These are phyloP conservation scores for Hesperia comma DNA, from an alignment of 2,888 invertebrate species.

Conservation along the genomic window DNA sequence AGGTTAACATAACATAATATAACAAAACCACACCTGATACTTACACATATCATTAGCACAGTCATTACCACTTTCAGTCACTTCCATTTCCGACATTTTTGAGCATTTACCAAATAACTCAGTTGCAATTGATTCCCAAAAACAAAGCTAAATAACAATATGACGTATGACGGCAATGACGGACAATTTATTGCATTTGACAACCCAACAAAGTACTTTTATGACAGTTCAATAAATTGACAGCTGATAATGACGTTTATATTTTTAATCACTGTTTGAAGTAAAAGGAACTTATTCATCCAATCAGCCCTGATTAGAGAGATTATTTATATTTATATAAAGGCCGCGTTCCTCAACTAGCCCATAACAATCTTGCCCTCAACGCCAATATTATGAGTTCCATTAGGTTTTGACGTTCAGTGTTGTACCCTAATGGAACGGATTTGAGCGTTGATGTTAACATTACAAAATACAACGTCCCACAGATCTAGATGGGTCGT, in stretches of 20 bases:
- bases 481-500: too few relatives aligned
- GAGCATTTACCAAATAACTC: constrained; percentile 41
- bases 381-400: too few relatives aligned
- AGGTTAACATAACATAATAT: constrained; percentile 30
- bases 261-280: not conserved
- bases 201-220: not conserved
- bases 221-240: constrained; percentile 10
- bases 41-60: constrained; percentile 76
- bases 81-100: constrained; percentile 79
- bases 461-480: too few relatives aligned
- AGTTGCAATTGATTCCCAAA: not conserved
- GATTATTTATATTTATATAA: too few relatives aligned
- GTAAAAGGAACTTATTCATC: too few relatives aligned
- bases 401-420: too few relatives aligned
- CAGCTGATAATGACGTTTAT: constrained; percentile 26
- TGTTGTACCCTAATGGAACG: too few relatives aligned
- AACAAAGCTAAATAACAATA: constrained; percentile 10
- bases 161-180: constrained; percentile 12
- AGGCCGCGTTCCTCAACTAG: too few relatives aligned
- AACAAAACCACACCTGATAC: constrained; percentile 44
- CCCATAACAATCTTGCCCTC: too few relatives aligned
- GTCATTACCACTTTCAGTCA: constrained; percentile 67
- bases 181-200: constrained; percentile 2
- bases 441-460: too few relatives aligned
- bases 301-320: too few relatives aligned